Evolutionary conservation across 2,113 vertebrate genomes (phyloP), one percentile per base, ranked within the genome.

Genomic region (Forbesichthys papilliferus): DNA sequence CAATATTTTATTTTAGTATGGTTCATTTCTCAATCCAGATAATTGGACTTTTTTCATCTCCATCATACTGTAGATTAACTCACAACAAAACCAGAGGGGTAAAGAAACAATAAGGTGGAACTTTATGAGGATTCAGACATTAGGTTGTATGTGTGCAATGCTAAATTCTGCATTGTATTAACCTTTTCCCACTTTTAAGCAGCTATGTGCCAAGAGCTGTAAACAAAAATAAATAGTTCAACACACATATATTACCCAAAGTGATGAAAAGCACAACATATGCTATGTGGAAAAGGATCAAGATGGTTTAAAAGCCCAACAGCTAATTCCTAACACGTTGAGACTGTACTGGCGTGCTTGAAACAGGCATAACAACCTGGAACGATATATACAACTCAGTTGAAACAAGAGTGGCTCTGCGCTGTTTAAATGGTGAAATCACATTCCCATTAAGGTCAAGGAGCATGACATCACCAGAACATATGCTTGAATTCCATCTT

Each of bases 161-260:
- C 66, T 12, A 2, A 7, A 1, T 57, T 9, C 47, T 73, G 52
- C 47, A 3, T 9, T 52, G 20, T n/a, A 36, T 64, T 27, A 56
- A 66, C 36, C 60, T 27, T 27, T 27, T 27, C 27, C 27, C 27
- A 27, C 27, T 27, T 27, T 27, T 27, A 27, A 27, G 27, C 27
- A 27, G 52, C 47, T 18, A 66, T 59, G 58, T 66, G 56, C 55
- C 56, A 59, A n/a, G 33, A 57, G 47, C 49, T n/a, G 58, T 80
- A 77, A 67, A 76, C 61, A 13, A 63, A n/a, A 10, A 54, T 4
- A 60, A 49, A 78, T 48, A 57, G 47, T 52, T 54, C 11, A n/a
- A 36, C 11, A 46, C 14, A 51, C 61, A 71, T 68, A 18, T 61
- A 57, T 71, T 52, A 62, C 54, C 11, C 52, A 9, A 56, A 16